Evolutionary conservation across 64 coral and sea anemone species (phyloP), one percentile per base, ranked within the genome.

Genomic region (Montipora efflorescens): DNA sequence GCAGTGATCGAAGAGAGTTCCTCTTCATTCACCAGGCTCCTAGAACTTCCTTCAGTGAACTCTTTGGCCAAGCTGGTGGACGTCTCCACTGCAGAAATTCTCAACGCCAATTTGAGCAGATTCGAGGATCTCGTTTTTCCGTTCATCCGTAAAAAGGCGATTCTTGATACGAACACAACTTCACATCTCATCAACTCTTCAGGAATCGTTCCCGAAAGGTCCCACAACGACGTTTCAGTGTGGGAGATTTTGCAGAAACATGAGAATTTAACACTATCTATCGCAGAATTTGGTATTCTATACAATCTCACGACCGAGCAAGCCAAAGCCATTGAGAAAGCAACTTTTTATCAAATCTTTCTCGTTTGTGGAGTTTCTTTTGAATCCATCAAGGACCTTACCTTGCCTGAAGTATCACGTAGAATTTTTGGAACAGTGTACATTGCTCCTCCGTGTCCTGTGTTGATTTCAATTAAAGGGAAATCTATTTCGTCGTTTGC

Each of bases 231-330:
- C 6, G 78, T 50, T 12, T 67, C 53, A 9, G 5, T 97, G 7
- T 5, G 51, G 13, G 46, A 21, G 52, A 75, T 14, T 19, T 5
- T 97, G 76, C 0, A 25, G 58, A 44, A 47, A 77, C 76, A 94
- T 21, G 44, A 59, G 11, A 74, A 90, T 0, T 72, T 90, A 16
- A 20, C 45, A 5, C 85, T 97, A 18, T 88, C 92, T 36, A 14
- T 43, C 14, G n/a, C 55, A 48, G 59, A 97, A 64, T 67, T 97
- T 43, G 89, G 92, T 1, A 88, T 97, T 72, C 62, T 97, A 36
- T 97, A 91, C 77, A 93, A 97, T 14, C 48, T 91, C 16, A 89
- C 81, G 13, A 52, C 2, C 22, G 92, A 94, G 43, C 95, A 97
- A 79, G 53, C 66, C 36, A 84, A 79, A 15, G 76, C 83, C 69